These are phyloP conservation scores for Aurelia sp. DNA, from an alignment of 30 jellyfish, hydroid and myxozoan species.

Conservation along the genomic window DNA sequence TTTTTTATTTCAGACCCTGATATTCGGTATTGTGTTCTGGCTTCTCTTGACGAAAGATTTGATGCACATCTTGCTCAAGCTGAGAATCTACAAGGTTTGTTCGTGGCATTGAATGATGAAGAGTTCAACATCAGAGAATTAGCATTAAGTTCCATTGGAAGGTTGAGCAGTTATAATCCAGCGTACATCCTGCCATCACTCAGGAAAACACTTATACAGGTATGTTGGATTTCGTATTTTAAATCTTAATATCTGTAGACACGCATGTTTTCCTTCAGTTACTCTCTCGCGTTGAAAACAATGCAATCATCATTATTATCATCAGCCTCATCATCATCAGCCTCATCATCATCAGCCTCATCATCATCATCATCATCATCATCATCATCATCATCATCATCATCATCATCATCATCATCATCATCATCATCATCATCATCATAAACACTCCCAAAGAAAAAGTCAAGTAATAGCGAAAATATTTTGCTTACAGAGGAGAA, in stretches of 20 bases:
- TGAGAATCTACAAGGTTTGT: conserved; percentile 90
- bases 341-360: background rate
- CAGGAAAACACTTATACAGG: conserved; percentile 91
- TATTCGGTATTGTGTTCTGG: conserved; percentile 86
- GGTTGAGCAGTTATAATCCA: conserved; percentile 90
- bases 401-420: conserved; percentile 18
- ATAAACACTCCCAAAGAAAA: too few relatives aligned
- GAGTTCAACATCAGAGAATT: conserved; percentile 90
- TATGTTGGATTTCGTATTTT: background rate
- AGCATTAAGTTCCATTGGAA: conserved; percentile 91
- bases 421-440: conserved; percentile 18
- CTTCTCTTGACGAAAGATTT: conserved; percentile 86
- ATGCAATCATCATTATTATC: background rate
- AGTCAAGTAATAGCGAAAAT: too few relatives aligned
- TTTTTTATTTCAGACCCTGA: conserved; percentile 78
- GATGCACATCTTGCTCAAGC: conserved; percentile 98
- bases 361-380: conserved; percentile 14
- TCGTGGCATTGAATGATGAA: conserved; percentile 93
- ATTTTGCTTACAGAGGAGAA: too few relatives aligned
- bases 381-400: conserved; percentile 16
- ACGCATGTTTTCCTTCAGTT: too few relatives aligned
- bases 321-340: background rate
- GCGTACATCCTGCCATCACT: conserved; percentile 95
- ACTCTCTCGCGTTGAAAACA: too few relatives aligned
- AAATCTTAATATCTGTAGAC: too few relatives aligned